Evolutionary conservation across 2,113 vertebrate species (phyloP).

Genomic region (Ctenodactylus gundi): DNA sequence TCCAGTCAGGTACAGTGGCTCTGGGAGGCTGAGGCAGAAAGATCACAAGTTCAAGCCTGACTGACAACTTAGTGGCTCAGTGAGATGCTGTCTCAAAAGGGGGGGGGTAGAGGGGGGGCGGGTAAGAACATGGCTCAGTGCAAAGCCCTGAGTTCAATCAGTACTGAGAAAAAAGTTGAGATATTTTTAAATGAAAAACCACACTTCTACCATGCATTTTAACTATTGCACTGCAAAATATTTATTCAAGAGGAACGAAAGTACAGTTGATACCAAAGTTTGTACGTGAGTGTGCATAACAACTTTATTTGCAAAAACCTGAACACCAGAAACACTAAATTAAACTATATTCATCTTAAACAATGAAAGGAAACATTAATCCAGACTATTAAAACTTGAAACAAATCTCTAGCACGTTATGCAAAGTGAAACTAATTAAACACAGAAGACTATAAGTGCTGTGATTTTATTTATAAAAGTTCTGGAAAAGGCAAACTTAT

Average conservation of each 20-base stretch:
- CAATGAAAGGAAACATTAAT: neutral
- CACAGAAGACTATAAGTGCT: neutral
- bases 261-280: neutral
- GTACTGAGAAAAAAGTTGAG: too few species aligned
- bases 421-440: neutral
- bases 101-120: too few species aligned
- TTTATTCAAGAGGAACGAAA: neutral
- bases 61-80: too few species aligned
- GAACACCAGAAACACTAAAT: neutral
- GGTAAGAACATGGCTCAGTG: too few species aligned
- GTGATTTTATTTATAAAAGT: neutral
- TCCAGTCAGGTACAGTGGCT: too few species aligned
- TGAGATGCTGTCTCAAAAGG: too few species aligned
- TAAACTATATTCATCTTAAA: neutral
- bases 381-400: neutral
- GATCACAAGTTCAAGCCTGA: too few species aligned
- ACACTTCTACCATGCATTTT: neutral
- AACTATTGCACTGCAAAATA: neutral
- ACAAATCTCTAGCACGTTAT: neutral
- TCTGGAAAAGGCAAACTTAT: conserved; percentile 23
- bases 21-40: too few species aligned
- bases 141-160: too few species aligned
- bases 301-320: neutral
- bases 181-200: too few species aligned
- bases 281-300: neutral